phyloP scores from a whole-genome alignment of 1,140 invertebrate genomes.

The Amphibalanus amphitrite region DNA sequence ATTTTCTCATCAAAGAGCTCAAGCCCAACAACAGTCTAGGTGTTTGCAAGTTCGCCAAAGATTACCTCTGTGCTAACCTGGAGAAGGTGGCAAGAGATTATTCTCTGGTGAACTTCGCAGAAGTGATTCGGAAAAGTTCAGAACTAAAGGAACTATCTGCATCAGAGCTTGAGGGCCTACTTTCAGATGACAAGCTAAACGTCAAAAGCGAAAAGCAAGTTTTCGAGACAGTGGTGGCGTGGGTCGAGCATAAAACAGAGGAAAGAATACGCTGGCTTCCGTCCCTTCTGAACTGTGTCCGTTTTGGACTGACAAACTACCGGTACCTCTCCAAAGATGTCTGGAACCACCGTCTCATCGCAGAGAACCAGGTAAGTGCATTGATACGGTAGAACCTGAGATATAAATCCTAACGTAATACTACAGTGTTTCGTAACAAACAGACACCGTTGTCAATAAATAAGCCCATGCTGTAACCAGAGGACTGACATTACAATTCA shows the following conservation, averaged over 20 bases:
- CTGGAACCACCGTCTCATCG: background rate
- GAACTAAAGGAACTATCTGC: background rate
- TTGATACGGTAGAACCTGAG: too few species aligned
- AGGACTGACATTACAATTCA: too few species aligned
- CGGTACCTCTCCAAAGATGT: slow-evolving; percentile 43
- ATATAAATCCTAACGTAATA: too few species aligned
- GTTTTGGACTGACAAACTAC: slow-evolving; percentile 44
- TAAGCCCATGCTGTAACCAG: too few species aligned
- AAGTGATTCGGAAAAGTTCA: background rate
- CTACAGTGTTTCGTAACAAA: too few species aligned
- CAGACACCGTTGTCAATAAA: too few species aligned
- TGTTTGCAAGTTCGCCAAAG: slow-evolving; percentile 41
- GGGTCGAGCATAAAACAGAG: slow-evolving; percentile 36
- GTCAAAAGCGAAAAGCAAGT: slow-evolving; percentile 46
- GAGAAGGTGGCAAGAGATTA: background rate
- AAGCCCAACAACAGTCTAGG: slow-evolving; percentile 42
- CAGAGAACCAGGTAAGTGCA: background rate
- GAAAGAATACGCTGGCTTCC: slow-evolving; percentile 34
- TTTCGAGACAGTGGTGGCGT: slow-evolving; percentile 43
- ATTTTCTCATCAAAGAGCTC: slow-evolving; percentile 33
- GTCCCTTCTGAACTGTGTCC: slow-evolving; percentile 39
- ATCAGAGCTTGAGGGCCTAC: slow-evolving; percentile 29
- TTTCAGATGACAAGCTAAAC: slow-evolving; percentile 47
- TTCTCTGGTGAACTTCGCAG: background rate
- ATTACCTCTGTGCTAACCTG: background rate